Conservation (phyloP, 1,140 invertebrate species). For the Drosophila nikananu region DNA sequence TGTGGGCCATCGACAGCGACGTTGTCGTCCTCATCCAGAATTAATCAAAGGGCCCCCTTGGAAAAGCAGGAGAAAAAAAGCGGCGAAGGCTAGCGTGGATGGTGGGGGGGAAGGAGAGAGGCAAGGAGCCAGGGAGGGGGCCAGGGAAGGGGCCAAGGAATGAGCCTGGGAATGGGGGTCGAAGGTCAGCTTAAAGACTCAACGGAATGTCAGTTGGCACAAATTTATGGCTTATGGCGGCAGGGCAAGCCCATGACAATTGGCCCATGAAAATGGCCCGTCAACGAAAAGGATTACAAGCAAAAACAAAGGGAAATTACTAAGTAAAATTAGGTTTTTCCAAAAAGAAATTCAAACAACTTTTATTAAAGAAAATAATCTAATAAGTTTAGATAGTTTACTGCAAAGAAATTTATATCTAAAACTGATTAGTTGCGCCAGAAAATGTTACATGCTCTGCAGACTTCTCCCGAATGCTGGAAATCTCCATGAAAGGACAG, state of each 20-base stretch:
- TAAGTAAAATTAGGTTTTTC: neutral
- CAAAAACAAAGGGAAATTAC: constrained; percentile 4
- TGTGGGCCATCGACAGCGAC: constrained; percentile 41
- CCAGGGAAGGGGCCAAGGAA: neutral
- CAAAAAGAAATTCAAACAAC: neutral
- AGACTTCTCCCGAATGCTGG: neutral
- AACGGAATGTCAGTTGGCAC: constrained; percentile 30
- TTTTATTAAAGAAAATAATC: neutral
- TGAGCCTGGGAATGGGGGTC: constrained; percentile 17
- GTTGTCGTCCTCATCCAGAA: constrained; percentile 37
- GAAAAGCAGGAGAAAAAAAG: neutral
- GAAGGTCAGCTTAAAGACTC: constrained; percentile 47
- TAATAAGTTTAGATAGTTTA: neutral
- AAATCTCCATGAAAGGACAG: constrained; percentile 4
- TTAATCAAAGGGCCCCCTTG: constrained; percentile 33
- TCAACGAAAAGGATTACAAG: constrained; percentile 18
- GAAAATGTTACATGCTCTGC: neutral
- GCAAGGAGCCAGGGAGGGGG: neutral
- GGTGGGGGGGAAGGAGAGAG: neutral
- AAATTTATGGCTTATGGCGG: constrained; percentile 43
- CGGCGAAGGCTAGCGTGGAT: neutral
- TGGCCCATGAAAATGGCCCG: constrained; percentile 14
- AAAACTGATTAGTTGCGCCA: neutral
- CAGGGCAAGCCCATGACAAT: constrained; percentile 28
- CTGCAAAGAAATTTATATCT: neutral